phyloP scores from a whole-genome alignment of 2,797 vertebrate species.

The Enteromius treurensis region DNA sequence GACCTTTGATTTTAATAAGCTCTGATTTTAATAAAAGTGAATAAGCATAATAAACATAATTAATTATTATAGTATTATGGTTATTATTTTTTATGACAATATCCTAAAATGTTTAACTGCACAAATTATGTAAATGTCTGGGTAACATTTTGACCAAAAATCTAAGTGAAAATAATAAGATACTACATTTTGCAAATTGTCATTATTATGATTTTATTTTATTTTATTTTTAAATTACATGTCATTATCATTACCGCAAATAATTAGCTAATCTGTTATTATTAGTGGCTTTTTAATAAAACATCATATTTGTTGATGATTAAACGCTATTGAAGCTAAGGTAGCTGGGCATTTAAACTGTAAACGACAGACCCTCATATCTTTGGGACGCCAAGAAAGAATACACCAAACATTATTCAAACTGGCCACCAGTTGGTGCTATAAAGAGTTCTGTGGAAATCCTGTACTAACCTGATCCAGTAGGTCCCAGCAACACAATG shows the following conservation, averaged over 20 bases:
- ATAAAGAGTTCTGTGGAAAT: neutral
- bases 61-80: too few species aligned
- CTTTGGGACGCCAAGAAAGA: neutral
- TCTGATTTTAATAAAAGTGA: neutral
- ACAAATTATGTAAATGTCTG: neutral
- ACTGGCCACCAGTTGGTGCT: neutral
- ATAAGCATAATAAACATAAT: neutral
- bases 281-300: neutral
- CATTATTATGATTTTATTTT: neutral
- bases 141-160: neutral
- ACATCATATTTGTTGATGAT: neutral
- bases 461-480: slow-evolving; percentile 87
- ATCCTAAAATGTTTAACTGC: neutral
- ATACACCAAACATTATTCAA: neutral
- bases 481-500: slow-evolving; percentile 95
- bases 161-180: neutral
- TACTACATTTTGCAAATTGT: neutral
- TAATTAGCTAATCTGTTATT: neutral
- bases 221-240: too few species aligned
- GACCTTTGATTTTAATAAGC: neutral
- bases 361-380: neutral
- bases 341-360: neutral
- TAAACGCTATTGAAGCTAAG: neutral
- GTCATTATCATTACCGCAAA: too few species aligned
- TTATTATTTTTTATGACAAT: too few species aligned